Base-by-base conservation (phyloP, 2,113 vertebrate species). In the Notechis scutatus region DNA sequence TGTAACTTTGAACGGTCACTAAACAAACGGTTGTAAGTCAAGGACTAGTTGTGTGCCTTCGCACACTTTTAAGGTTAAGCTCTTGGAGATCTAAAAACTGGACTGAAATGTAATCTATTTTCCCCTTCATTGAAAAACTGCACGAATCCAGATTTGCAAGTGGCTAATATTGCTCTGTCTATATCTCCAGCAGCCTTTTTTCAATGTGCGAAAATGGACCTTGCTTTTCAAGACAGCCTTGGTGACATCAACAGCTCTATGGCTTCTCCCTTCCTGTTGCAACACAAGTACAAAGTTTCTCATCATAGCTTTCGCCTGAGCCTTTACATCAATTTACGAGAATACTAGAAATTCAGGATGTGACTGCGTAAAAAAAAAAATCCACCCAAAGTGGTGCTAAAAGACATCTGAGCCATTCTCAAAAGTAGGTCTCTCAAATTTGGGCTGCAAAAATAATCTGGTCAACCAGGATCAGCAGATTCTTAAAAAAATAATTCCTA, bases 301-400 rank as follows among this genome's bases (percentile, higher is more conserved):
- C 94, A 92, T 64, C 91, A 90, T 92, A 90, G 81, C 90, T 74
- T 93, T 87, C 90, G 90, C 74, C 61, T 95, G 95, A 95, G 93
- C 81, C 50, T 74, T 92, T 81, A 56, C 24, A 56, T 94, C 95
- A 95, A 50, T 95, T 95, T 94, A 94, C 50, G 50, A 92, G 96
- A 95, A 81, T 42, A 94, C 92, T 94, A 94, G 90, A 12, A 92
- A 85, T 55, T 89, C 88, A 85, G 61, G 50, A 87, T 92, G 91
- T 81, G 85, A 42, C 12, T 56, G 3, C 12, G 54, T 45, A 14
- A 69, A 34, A 10, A 39, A 56, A 55, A 55, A 12, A 29, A 15
- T 5, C 45, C 15, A 5, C 5, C 7, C 42, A 56, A 64, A 85
- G 61, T 6, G 39, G 10, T 81, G 86, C n/a, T 86, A 55, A 20